Percentiles rank a stretch among this genome's conserved stretches.
These are phyloP conservation scores for Arge pagana DNA, from an alignment of 2,888 invertebrate species.

Conservation along the genomic window DNA sequence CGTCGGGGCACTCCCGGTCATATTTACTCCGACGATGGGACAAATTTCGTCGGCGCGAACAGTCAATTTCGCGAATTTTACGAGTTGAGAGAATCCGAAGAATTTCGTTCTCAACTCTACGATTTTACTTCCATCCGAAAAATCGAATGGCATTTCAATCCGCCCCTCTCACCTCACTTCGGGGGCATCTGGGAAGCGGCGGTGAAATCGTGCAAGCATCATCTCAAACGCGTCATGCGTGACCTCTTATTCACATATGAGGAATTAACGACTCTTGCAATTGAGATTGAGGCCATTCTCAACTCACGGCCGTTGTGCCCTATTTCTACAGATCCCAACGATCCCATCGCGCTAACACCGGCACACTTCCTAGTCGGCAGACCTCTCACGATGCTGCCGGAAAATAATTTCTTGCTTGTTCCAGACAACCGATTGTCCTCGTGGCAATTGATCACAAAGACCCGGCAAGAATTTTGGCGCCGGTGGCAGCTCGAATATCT, in stretches of 20 bases:
- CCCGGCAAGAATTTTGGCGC: no score
- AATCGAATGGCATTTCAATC: conserved; percentile 24
- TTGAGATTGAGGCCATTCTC: conserved; percentile 25
- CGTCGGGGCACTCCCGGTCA: conserved; percentile 16
- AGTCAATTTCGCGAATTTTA: conserved; percentile 27
- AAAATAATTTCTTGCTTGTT: no score
- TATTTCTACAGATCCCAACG: conserved; percentile 26
- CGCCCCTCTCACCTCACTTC: conserved; percentile 26
- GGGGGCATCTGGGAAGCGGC: conserved; percentile 31
- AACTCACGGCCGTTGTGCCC: conserved; percentile 25
- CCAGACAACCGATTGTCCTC: no score
- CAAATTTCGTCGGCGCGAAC: conserved; percentile 31
- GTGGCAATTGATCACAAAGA: no score
- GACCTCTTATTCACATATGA: conserved; percentile 22
- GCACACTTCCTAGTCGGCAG: no score
- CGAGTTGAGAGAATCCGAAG: conserved; percentile 10
- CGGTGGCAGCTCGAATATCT: no score
- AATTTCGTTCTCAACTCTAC: conserved; percentile 12
- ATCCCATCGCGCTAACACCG: conserved; percentile 27
- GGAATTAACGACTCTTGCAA: conserved; percentile 20
- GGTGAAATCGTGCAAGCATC: conserved; percentile 27
- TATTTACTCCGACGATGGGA: conserved; percentile 30
- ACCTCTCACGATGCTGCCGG: no score
- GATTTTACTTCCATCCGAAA: conserved; percentile 1
- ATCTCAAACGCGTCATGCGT: conserved; percentile 22